Evolutionary conservation across 23 tunicate genomes (phyloP).

Genomic region (Ascidia mentula): DNA sequence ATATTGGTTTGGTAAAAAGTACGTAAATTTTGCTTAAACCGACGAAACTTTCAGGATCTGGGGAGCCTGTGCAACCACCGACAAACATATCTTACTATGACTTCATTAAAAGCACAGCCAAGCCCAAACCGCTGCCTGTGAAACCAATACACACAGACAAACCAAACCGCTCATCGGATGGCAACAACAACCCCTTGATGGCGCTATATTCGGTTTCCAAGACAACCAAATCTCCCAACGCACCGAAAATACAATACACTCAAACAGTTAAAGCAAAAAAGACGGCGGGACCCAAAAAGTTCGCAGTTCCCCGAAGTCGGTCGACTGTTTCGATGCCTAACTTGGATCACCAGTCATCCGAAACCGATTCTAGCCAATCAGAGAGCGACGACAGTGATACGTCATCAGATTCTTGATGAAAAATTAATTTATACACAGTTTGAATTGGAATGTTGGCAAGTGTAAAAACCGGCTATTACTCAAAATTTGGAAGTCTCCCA

Average conservation of each 20-base stretch:
- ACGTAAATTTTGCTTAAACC: too few relatives aligned
- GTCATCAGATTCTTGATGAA: background rate
- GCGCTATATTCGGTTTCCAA: background rate
- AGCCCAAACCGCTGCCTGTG: background rate
- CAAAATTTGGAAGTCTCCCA: too few relatives aligned
- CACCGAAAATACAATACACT: conserved; percentile 37
- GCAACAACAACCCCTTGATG: background rate
- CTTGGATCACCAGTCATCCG: background rate
- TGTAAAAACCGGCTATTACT: too few relatives aligned
- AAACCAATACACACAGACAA: background rate
- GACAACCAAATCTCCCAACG: conserved; percentile 8
- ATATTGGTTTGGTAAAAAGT: too few relatives aligned
- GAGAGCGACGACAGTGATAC: conserved; percentile 5
- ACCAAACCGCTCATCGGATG: background rate
- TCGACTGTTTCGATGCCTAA: conserved; percentile 11
- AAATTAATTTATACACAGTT: background rate
- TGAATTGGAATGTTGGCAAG: too few relatives aligned
- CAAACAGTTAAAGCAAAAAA: conserved; percentile 14
- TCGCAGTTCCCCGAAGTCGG: background rate
- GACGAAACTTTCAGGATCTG: conserved; percentile 16
- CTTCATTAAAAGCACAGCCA: conserved; percentile 15
- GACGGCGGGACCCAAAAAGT: background rate
- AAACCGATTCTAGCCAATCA: conserved; percentile 9
- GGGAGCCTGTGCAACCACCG: conserved; percentile 17
- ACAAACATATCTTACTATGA: conserved; percentile 41